Conservation (phyloP, 2,888 invertebrate species). For the Sycophila texana region DNA sequence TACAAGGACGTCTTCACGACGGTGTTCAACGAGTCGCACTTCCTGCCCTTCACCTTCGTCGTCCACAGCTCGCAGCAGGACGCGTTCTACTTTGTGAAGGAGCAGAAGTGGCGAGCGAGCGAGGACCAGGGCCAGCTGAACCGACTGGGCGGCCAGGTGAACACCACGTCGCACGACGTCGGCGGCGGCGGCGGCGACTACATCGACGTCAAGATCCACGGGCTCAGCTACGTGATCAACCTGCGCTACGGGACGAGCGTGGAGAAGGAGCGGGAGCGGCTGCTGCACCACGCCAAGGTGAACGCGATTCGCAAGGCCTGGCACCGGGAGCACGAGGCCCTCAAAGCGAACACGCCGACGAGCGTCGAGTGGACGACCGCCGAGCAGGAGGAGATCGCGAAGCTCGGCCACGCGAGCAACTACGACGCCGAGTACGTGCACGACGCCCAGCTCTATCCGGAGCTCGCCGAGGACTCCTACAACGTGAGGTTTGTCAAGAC, state of each 20-base stretch:
- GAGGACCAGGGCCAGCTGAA: conserved; percentile 93
- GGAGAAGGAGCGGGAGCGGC: conserved; percentile 90
- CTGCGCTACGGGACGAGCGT: conserved; percentile 95
- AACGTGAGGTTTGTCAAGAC: conserved; percentile 93
- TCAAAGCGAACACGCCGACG: conserved; percentile 86
- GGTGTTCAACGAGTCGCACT: conserved; percentile 91
- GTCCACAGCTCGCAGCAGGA: conserved; percentile 93
- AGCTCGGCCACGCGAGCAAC: conserved; percentile 87
- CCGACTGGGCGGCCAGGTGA: conserved; percentile 91
- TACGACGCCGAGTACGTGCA: conserved; percentile 95
- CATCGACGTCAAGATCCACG: conserved; percentile 93
- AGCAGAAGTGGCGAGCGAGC: conserved; percentile 91
- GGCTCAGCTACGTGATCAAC: conserved; percentile 92
- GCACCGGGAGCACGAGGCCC: conserved; percentile 92
- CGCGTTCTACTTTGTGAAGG: conserved; percentile 95
- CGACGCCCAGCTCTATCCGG: conserved; percentile 92
- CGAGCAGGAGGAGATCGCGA: conserved; percentile 92
- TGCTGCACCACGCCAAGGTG: conserved; percentile 92
- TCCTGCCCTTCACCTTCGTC: conserved; percentile 91
- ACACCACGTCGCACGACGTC: conserved; percentile 93
- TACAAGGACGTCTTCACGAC: conserved; percentile 94
- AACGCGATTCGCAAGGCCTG: conserved; percentile 93
- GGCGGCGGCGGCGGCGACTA: conserved; percentile 80
- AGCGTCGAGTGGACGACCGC: conserved; percentile 90
- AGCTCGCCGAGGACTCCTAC: conserved; percentile 96